Conservation (phyloP, 2,797 vertebrate species). For the Potorous gilbertii region DNA sequence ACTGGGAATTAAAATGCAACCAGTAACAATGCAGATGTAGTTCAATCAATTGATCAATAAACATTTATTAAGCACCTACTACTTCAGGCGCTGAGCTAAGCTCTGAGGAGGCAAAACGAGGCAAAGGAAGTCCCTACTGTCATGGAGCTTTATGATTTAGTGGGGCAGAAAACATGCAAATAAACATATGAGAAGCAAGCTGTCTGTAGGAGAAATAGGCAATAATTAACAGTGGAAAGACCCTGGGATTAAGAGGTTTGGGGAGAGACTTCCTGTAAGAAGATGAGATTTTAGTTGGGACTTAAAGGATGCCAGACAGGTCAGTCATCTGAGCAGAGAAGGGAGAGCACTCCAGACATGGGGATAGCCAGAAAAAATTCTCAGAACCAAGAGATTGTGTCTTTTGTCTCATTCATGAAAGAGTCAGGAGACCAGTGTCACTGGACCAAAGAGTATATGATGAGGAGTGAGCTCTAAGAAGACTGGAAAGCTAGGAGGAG, state of each 20-base stretch:
- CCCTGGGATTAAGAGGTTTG: not conserved
- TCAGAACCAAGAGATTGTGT: not conserved
- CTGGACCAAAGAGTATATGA: not conserved
- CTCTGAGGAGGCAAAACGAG: not conserved
- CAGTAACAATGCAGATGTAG: not conserved
- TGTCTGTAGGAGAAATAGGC: not conserved
- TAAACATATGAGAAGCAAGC: not conserved
- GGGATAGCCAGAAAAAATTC: not conserved
- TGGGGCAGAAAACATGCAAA: not conserved
- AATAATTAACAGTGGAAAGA: not conserved
- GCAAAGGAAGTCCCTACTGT: not conserved
- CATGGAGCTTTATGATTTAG: not conserved
- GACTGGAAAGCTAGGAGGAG: not conserved
- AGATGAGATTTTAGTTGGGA: not conserved
- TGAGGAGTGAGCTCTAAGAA: not conserved
- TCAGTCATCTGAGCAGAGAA: not conserved
- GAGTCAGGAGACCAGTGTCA: not conserved
- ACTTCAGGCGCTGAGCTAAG: not conserved
- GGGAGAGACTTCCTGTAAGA: not conserved
- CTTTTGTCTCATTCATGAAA: not conserved
- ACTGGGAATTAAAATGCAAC: not conserved
- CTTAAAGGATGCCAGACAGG: not conserved
- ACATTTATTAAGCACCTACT: not conserved
- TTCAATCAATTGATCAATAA: not conserved
- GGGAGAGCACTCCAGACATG: not conserved